A percentile compares a stretch with the other conserved stretches of the same genome.
Conservation (phyloP, 64 coral and sea anemone species). For the Pocillopora damicornis region DNA sequence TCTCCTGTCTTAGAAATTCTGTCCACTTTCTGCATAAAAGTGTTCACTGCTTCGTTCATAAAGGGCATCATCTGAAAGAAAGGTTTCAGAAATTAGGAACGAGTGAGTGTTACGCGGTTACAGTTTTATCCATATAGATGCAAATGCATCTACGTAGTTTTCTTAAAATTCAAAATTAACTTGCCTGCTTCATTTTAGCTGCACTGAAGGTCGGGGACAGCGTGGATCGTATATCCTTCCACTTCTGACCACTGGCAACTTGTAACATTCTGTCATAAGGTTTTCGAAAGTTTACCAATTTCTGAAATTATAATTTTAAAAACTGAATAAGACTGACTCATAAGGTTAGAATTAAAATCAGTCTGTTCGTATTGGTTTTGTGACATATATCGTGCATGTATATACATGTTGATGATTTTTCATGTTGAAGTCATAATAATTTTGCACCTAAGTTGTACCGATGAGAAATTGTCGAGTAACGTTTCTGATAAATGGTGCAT, state of each 20-base stretch:
- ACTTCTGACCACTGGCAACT: constrained; percentile 17
- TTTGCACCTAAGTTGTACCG: no score
- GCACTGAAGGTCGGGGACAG: constrained; percentile 42
- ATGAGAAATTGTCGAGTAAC: no score
- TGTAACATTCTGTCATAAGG: constrained; percentile 20
- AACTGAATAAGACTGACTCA: no score
- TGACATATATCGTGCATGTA: no score
- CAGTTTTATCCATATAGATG: no score
- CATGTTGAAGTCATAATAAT: no score
- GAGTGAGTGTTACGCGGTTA: no score
- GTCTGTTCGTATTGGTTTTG: no score
- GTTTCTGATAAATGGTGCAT: no score
- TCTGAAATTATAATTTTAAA: not conserved
- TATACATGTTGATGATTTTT: no score
- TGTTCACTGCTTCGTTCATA: constrained; percentile 24
- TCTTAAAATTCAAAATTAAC: not conserved
- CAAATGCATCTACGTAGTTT: not conserved
- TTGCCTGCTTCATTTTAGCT: constrained; percentile 34
- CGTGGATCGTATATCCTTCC: constrained; percentile 30
- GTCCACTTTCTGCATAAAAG: constrained; percentile 3
- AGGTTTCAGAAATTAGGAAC: not conserved
- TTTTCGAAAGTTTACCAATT: not conserved
- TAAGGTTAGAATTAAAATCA: no score
- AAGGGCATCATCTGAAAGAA: constrained; percentile 29
- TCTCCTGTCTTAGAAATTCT: constrained; percentile 2